Evolutionary conservation across 2,797 vertebrate genomes (phyloP).

Genomic region (Harpagifer antarcticus): DNA sequence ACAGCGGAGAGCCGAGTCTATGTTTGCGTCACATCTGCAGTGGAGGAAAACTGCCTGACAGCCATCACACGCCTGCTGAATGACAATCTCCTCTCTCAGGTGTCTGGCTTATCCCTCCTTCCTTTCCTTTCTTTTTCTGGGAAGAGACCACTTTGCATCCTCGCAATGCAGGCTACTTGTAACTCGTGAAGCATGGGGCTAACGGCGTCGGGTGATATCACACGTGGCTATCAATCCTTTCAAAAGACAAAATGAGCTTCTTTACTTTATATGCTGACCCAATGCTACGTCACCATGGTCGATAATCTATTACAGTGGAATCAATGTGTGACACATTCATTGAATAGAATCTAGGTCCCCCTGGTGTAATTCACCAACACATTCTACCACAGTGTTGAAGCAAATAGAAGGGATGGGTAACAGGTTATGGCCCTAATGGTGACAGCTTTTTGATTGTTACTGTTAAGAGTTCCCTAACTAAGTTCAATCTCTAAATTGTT

Average conservation of each 20-base stretch:
- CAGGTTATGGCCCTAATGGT: slow-evolving; percentile 5
- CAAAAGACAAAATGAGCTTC: slow-evolving; percentile 28
- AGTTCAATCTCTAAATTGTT: background rate
- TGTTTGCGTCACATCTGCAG: slow-evolving; percentile 79
- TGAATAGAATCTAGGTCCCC: slow-evolving; percentile 26
- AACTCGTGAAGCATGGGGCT: background rate
- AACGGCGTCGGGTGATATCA: slow-evolving; percentile 14
- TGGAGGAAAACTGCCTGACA: slow-evolving; percentile 78
- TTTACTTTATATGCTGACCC: background rate
- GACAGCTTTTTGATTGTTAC: slow-evolving; percentile 7
- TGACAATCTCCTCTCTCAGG: slow-evolving; percentile 77
- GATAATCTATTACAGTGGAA: slow-evolving; percentile 63
- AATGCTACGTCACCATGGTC: slow-evolving; percentile 25
- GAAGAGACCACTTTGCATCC: slow-evolving; percentile 20
- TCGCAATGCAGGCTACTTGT: slow-evolving; percentile 63
- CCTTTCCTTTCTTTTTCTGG: slow-evolving; percentile 18
- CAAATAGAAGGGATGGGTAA: background rate
- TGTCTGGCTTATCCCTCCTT: slow-evolving; percentile 42
- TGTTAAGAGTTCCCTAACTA: background rate
- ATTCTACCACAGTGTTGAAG: background rate
- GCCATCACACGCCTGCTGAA: slow-evolving; percentile 76
- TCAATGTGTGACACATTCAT: slow-evolving; percentile 46
- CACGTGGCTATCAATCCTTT: slow-evolving; percentile 46
- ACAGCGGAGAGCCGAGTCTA: slow-evolving; percentile 54
- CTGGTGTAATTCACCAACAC: slow-evolving; percentile 27